A percentile compares a stretch with the other conserved stretches of the same genome.
These are phyloP conservation scores for Pampus argenteus DNA, from an alignment of 2,797 vertebrate species.

Conservation along the genomic window DNA sequence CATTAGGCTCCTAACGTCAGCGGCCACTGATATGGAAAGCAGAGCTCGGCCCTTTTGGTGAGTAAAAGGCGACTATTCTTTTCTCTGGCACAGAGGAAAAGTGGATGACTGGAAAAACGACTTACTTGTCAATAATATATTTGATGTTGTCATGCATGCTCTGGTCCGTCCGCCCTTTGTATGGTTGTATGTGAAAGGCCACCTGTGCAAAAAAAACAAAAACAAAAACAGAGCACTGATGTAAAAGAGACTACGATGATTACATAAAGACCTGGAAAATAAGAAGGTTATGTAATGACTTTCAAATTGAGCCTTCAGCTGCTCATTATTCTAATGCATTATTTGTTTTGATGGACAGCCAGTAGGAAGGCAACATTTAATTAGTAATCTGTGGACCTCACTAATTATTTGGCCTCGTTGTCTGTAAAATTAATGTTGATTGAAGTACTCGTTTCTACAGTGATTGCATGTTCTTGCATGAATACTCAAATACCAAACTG, in stretches of 20 bases:
- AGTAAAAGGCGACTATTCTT: conserved; percentile 2
- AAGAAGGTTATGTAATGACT: conserved; percentile 17
- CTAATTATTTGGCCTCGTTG: conserved; percentile 4
- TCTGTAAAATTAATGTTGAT: conserved; percentile 15
- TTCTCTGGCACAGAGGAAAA: not conserved
- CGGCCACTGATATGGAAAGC: conserved; percentile 18
- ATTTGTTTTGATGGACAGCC: conserved; percentile 18
- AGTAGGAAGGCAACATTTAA: conserved; percentile 2
- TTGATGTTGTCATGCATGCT: conserved; percentile 90
- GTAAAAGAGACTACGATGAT: not conserved
- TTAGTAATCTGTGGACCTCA: not conserved
- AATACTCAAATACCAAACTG: conserved; percentile 19
- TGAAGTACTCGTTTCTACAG: not conserved
- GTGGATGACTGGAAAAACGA: conserved; percentile 8
- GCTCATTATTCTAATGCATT: conserved; percentile 14
- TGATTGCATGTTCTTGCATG: not conserved
- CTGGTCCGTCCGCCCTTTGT: conserved; percentile 88
- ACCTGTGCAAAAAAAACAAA: conserved; percentile 65
- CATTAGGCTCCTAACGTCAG: conserved; percentile 31
- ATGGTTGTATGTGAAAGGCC: conserved; percentile 78
- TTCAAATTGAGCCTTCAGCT: not conserved
- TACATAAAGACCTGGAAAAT: conserved; percentile 26
- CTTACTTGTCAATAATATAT: conserved; percentile 92
- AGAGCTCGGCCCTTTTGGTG: conserved; percentile 14
- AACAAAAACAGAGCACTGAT: conserved; percentile 2